phyloP scores from a whole-genome alignment of 2,113 vertebrate species.

The Oriolus oriolus region DNA sequence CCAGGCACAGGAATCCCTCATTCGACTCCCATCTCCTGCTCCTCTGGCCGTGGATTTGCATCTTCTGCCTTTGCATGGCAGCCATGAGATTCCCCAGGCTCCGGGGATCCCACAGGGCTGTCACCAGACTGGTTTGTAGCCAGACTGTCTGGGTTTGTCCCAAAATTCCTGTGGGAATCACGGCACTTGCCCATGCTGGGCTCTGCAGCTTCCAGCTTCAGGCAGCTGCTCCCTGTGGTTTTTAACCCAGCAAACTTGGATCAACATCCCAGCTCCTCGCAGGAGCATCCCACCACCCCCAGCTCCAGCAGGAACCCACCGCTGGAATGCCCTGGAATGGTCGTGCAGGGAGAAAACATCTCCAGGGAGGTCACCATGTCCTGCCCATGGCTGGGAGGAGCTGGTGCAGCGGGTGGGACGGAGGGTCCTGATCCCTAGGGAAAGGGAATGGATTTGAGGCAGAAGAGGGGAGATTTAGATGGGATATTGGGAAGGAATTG shows the following conservation, averaged over 20 bases:
- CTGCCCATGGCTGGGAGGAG: background rate
- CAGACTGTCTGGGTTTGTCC: background rate
- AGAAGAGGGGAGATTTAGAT: background rate
- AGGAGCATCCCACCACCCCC: background rate
- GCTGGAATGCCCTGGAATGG: background rate
- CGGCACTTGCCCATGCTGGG: background rate
- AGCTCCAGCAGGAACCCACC: background rate
- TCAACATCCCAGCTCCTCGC: background rate
- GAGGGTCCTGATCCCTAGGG: background rate
- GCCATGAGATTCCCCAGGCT: background rate
- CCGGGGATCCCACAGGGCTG: background rate
- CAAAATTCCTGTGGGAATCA: background rate
- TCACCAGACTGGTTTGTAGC: constrained; percentile 6
- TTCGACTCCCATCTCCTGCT: background rate
- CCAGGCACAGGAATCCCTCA: background rate
- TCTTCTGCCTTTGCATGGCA: constrained; percentile 18
- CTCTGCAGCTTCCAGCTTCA: background rate
- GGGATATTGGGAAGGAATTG: background rate
- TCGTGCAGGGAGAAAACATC: background rate
- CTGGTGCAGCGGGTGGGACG: accelerated
- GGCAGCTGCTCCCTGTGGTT: background rate
- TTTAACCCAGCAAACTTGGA: background rate
- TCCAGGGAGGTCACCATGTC: background rate
- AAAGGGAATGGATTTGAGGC: background rate
- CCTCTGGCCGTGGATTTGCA: constrained; percentile 5